Base-by-base conservation (phyloP, 1,140 invertebrate species). In the Vanessa tameamea region DNA sequence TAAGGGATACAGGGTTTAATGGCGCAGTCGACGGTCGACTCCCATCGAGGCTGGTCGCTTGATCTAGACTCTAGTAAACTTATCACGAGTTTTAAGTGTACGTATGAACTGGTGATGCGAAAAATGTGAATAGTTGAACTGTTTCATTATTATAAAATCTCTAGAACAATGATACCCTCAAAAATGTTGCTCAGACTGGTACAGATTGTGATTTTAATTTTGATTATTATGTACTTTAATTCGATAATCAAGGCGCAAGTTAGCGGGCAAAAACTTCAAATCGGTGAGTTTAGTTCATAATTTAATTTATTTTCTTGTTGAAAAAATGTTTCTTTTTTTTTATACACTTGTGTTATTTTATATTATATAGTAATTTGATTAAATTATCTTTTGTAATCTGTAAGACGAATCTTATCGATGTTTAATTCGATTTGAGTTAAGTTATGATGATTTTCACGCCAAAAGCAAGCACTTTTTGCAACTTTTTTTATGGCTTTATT, bases 21-120 rank as follows among this genome's bases (percentile, higher is more conserved):
- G 51, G 71, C 77, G 79, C 86, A 91, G 87, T 91, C 87, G 84
- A 77, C 77, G 69, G 74, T 72, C 81, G 83, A 81, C 83, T 61
- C 48, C 77, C 69, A 64, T 50, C 64, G 73, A 67, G 63, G 69
- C 47, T 75, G 75, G 78, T 70, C 68, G 75, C 63, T 53, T 67
- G 64, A 53, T 47, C 69, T 47, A 47, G 80, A 81, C 77, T 55
- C 31, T 13, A 53, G n/a, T 48, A 61, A 72, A 80, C 69, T 82
- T 83, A 26, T 47, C 69, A 61, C 70, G 65, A 26, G 11, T 57
- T 57, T 53, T 14, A 43, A 23, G 70, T 76, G 64, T 69, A 57
- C 78, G 81, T 80, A 80, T 75, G 77, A 76, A 82, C 47, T 51
- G 76, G 72, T 76, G 64, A 53, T 75, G 57, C 67, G 68, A 71